Evolutionary conservation across 2,113 vertebrate genomes (phyloP).

Genomic region (Sander vitreus): DNA sequence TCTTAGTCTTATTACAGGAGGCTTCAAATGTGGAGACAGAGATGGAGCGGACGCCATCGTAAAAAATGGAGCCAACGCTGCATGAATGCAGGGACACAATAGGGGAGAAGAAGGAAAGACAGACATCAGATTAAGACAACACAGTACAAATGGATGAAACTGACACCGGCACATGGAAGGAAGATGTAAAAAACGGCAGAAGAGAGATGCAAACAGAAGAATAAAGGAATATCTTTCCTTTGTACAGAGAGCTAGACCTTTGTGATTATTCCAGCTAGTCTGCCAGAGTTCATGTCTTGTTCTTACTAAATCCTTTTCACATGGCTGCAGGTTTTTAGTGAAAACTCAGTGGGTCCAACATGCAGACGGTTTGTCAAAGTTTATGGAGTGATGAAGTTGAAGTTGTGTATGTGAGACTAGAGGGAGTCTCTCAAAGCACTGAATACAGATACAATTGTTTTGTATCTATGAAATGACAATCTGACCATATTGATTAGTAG

Average conservation of each 20-base stretch:
- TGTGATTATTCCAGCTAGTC: not conserved
- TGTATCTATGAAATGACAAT: conserved; percentile 16
- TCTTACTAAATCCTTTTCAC: not conserved
- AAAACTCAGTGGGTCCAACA: not conserved
- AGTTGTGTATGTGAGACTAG: not conserved
- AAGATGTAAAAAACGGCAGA: not conserved
- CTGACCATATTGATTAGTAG: conserved; percentile 22
- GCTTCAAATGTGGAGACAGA: conserved; percentile 51
- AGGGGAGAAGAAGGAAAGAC: not conserved
- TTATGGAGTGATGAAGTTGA: not conserved
- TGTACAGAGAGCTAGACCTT: not conserved
- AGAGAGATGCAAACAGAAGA: not conserved
- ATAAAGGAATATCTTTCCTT: not conserved
- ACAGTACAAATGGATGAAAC: not conserved
- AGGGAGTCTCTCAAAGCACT: not conserved
- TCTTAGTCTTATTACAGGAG: conserved; percentile 24
- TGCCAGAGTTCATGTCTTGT: not conserved
- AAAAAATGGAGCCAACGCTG: conserved; percentile 58
- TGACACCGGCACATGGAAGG: not conserved
- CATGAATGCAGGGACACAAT: conserved; percentile 16
- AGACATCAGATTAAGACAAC: conserved; percentile 16
- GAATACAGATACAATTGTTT: not conserved
- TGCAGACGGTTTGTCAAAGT: not conserved
- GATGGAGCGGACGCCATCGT: conserved; percentile 3
- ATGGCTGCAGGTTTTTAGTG: not conserved